Evolutionary conservation across 2,888 invertebrate genomes (phyloP), one percentile per base, ranked within the genome.

Genomic region (Amphipoea oculea): DNA sequence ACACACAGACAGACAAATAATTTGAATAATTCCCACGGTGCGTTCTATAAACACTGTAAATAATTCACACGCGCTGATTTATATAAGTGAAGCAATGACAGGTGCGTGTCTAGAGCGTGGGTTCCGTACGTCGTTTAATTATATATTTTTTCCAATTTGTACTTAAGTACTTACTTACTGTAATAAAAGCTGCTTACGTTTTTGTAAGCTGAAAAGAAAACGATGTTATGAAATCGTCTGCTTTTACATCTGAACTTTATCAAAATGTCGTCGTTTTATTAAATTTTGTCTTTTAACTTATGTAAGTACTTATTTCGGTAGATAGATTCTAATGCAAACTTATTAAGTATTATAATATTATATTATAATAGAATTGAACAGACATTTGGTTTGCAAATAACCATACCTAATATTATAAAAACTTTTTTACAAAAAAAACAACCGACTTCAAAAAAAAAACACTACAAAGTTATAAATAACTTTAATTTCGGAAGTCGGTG

Each of bases 61-160:
- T 40, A 75, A 45, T 62, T 51, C 60, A 67, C 23, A 57, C 23
- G 20, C 23, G 12, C 14, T 42, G 65, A 73, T 77, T 67, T 85
- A 83, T 78, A 82, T 83, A 73, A 17, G 72, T 70, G 45, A 54
- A 65, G 12, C n/a, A 1, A 42, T 69, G 54, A 20, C 40, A 79
- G n/a, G 62, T 73, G 69, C n/a, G 11, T 6, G 7, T 42, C 2
- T 17, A 20, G 17, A 29, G 4, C 9, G 0, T 14, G 51, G 85
- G 83, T 85, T 82, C 85, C 73, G 79, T 70, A 85, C 0, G 0
- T n/a, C 11, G 40, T 42, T 71, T 51, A 11, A 12, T 42, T 40
- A n/a, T 67, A 1, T 17, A 2, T 20, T 36, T 54, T 66, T 65
- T 62, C 1, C 29, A n/a, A 2, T 54, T 60, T 40, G 7, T 40